These are phyloP conservation scores for Mythimna vitellina DNA, from an alignment of 2,888 invertebrate genomes.

Conservation along the genomic window DNA sequence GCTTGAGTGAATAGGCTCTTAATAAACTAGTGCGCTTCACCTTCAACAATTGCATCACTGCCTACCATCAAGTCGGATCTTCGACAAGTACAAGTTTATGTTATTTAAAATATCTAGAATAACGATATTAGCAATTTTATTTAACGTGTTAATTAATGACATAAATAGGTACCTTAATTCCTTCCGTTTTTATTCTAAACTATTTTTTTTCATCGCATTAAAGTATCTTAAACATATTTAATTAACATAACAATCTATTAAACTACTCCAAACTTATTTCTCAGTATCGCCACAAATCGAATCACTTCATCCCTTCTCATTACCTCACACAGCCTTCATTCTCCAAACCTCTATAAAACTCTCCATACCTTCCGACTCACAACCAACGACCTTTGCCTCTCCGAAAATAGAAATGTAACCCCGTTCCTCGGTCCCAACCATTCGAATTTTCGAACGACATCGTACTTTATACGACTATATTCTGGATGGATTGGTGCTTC, in stretches of 20 bases:
- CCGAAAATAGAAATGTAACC: constrained; percentile 57
- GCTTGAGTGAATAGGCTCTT: too few species aligned
- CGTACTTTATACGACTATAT: constrained; percentile 43
- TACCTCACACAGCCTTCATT: constrained; percentile 25
- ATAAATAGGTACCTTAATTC: too few species aligned
- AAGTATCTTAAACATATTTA: not conserved
- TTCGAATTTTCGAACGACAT: constrained; percentile 47
- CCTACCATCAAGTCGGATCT: too few species aligned
- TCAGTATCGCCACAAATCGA: constrained; percentile 17
- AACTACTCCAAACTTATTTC: constrained; percentile 6
- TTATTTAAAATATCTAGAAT: not conserved
- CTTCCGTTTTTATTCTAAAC: too few species aligned
- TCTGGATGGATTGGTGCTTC: constrained; percentile 45
- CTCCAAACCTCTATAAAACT: constrained; percentile 46
- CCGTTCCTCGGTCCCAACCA: constrained; percentile 40
- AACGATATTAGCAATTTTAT: not conserved
- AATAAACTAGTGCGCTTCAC: too few species aligned
- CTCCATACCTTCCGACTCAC: constrained; percentile 31
- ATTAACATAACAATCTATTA: not conserved
- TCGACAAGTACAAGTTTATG: too few species aligned
- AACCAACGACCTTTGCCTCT: constrained; percentile 51
- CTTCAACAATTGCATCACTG: too few species aligned
- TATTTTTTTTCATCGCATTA: too few species aligned
- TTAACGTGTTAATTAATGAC: not conserved
- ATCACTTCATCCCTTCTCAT: constrained; percentile 31